phyloP scores from a whole-genome alignment of 2,113 vertebrate genomes.

The Saguinus midas region DNA sequence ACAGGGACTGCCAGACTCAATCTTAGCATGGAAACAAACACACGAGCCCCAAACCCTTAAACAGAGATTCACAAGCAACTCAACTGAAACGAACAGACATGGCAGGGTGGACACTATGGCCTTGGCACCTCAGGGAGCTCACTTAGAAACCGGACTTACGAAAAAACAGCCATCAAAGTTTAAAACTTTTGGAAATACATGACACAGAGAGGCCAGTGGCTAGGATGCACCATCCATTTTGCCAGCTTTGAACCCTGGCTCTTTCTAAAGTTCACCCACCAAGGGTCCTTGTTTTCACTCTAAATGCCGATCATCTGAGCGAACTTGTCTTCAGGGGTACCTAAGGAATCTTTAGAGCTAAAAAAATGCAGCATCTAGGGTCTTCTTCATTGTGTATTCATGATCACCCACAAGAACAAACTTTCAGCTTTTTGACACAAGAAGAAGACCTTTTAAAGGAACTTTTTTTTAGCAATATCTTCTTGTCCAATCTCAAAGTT shows the following conservation, averaged over 20 bases:
- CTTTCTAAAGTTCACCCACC: slow-evolving; percentile 19
- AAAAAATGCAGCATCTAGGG: slow-evolving; percentile 78
- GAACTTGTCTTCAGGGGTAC: slow-evolving; percentile 59
- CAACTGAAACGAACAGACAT: slow-evolving; percentile 31
- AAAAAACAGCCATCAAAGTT: slow-evolving; percentile 71
- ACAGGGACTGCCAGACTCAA: slow-evolving; percentile 71
- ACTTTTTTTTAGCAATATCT: slow-evolving; percentile 22
- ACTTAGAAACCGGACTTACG: slow-evolving; percentile 74
- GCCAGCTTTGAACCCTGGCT: slow-evolving; percentile 61
- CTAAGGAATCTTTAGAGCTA: slow-evolving; percentile 60
- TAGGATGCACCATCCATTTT: slow-evolving; percentile 25
- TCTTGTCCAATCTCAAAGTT: slow-evolving; percentile 67
- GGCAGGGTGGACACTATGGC: slow-evolving; percentile 23
- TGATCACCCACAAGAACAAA: slow-evolving; percentile 60
- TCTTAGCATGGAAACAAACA: slow-evolving; percentile 50
- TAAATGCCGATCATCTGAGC: slow-evolving; percentile 38
- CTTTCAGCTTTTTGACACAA: slow-evolving; percentile 48
- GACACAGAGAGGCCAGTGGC: slow-evolving; percentile 48
- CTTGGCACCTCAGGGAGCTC: slow-evolving; percentile 74
- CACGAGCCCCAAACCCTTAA: background rate
- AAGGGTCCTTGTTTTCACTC: slow-evolving; percentile 1
- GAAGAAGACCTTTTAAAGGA: slow-evolving; percentile 57
- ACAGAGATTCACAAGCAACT: slow-evolving; percentile 38
- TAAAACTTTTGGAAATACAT: slow-evolving; percentile 56
- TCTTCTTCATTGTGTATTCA: slow-evolving; percentile 61